Conservation (phyloP, 1,140 invertebrate genomes). For the Aphis gossypii region DNA sequence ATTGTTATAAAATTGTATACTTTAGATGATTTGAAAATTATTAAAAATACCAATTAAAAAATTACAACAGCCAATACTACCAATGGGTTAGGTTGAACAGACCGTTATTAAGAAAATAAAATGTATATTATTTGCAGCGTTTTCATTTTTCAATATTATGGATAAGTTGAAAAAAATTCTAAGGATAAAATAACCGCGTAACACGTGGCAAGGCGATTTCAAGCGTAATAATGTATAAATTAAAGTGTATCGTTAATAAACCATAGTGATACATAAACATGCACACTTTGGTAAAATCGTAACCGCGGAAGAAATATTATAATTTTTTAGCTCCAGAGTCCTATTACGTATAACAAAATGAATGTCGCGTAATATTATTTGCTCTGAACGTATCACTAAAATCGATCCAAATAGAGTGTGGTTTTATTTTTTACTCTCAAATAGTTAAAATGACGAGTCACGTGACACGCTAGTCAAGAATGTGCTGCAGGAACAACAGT, state of each 20-base stretch:
- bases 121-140: no score
- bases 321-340: background rate
- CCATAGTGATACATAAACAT: no score
- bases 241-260: no score
- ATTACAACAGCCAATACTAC: no score
- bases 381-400: background rate
- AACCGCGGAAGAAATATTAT: background rate
- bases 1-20: no score
- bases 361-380: background rate
- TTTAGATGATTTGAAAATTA: no score
- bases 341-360: background rate
- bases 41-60: no score
- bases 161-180: no score
- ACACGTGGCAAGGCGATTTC: no score
- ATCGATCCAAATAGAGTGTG: background rate
- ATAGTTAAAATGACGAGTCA: background rate
- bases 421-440: background rate
- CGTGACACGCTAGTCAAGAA: background rate
- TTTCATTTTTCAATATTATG: no score
- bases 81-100: no score
- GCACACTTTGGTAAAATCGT: background rate
- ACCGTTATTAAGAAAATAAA: no score
- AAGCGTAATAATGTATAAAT: background rate
- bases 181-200: background rate
- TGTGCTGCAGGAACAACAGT: background rate